Evolutionary conservation across 2,888 invertebrate species (phyloP), one percentile per base, ranked within the genome.

Genomic region (Scaptomyza flava): DNA sequence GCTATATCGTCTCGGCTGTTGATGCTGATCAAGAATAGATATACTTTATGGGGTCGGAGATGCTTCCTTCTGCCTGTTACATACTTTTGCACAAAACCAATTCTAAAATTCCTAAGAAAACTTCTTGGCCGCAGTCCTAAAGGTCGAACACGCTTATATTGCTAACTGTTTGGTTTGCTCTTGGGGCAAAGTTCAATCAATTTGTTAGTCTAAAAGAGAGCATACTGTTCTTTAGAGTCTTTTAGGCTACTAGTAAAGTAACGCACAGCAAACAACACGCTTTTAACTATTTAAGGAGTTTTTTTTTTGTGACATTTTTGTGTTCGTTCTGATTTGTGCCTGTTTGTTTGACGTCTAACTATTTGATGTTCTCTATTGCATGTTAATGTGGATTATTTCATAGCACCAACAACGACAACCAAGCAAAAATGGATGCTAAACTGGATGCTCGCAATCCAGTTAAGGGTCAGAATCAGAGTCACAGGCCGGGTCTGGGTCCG

Each of bases 401-500:
- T 62, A 71, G 58, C 64, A 61, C 43, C 30, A 46, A 57, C 5
- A 52, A 5, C 2, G 20, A 53, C 17, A 14, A 33, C 4, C 17
- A 36, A 36, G n/a, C 33, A 36, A 5, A 36, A n/a, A 91, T 91
- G 91, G 91, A 91, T 75, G 89, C 91, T 27, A 91, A 91, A 81
- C 79, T 91, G 79, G 91, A 91, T 77, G 89, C 91, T 41, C 89
- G 91, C 34, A 73, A 70, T 47, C 64, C 69, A 58, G 41, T 62
- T 36, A 62, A 65, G 31, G 56, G 60, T 54, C 91, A 89, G 72
- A 6, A n/a, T 36, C 34, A 12, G 34, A n/a, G 36, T 33, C 11
- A 33, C 11, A 11, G 33, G 11, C 33, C 3, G 33, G 11, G 67
- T 36, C 64, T 48, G 38, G 17, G 17, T 17, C 17, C 17, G 17